Base-by-base conservation (phyloP, 37 sponge, comb jelly and placozoan genomes). In the Tethya wilhelma region DNA sequence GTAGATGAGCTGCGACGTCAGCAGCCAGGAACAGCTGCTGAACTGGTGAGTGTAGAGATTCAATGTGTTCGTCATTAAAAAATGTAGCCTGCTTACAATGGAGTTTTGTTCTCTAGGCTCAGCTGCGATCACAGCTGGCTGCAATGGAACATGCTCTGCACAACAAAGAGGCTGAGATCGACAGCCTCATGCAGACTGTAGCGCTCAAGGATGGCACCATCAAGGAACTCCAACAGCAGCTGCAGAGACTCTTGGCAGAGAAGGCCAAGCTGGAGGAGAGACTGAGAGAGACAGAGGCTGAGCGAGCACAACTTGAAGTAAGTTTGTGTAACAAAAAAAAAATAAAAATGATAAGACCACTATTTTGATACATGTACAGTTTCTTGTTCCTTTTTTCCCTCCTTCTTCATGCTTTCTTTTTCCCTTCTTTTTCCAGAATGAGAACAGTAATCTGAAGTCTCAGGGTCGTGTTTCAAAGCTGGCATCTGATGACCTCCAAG, bases 91-190 rank as follows among this genome's bases (percentile, higher is more conserved):
- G 22, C 28, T n/a, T 8, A 49, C 53, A 49, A 49, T 19, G 14
- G 9, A 14, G 9, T n/a, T n/a, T 26, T 72, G 26, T 49, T 2
- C 28, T 49, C 33, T 72, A 88, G 82, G 77, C 82, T 2, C 44
- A 70, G 58, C 69, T 90, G 44, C 67, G 56, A 28, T 44, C 75
- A 5, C 68, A 71, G 42, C 40, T 90, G 55, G 81, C 56, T 33
- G 49, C 86, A 6, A 33, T 73, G 64, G 80, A 79, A 63, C 71
- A 53, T 20, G 77, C 74, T 12, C 56, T 81, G 53, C 39, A 67
- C 17, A 72, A 42, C 44, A 91, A 82, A 60, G 91, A 91, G 36
- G 68, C 57, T 17, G 87, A 91, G 59, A 60, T 86, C 0, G 74
- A 62, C 30, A 56, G 79, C 4, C 43, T 91, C 39, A 81, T 53